A percentile compares a stretch with the other conserved stretches of the same genome.
phyloP scores from a whole-genome alignment of 2,113 vertebrate species.

The Narcine bancroftii region DNA sequence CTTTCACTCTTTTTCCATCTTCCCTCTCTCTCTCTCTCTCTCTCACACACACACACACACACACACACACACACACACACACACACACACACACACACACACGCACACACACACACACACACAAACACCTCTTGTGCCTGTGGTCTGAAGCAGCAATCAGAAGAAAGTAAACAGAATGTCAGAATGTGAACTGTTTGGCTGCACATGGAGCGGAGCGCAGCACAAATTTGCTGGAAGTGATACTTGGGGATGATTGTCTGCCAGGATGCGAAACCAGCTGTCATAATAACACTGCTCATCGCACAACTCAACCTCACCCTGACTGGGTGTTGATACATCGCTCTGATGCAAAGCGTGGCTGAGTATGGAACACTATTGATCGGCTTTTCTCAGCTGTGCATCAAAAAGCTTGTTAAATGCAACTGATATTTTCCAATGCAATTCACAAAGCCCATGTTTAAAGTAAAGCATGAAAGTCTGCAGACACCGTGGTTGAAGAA shows the following conservation, averaged over 20 bases:
- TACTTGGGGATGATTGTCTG: not conserved
- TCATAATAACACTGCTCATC: conserved; percentile 14
- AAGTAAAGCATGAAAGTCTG: no score
- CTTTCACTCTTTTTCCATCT: no score
- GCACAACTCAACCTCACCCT: not conserved
- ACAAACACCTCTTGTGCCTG: not conserved
- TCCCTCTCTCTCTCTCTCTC: no score
- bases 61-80: not conserved
- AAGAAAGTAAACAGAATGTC: conserved; percentile 7
- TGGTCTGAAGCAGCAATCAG: not conserved
- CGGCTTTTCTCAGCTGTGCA: not conserved
- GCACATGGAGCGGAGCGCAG: not conserved
- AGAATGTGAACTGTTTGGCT: not conserved
- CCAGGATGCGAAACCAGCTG: conserved; percentile 7
- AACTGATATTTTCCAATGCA: not conserved
- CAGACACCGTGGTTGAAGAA: no score
- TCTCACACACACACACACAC: not conserved
- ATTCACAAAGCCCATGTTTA: not conserved
- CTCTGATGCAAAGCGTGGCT: not conserved
- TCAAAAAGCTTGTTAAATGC: not conserved
- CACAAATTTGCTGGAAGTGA: not conserved
- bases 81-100: not conserved
- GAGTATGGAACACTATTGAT: not conserved
- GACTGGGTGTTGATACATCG: not conserved
- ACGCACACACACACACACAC: not conserved